These are phyloP conservation scores for Microtus montanus DNA, from an alignment of 2,113 vertebrate species.

Conservation along the genomic window DNA sequence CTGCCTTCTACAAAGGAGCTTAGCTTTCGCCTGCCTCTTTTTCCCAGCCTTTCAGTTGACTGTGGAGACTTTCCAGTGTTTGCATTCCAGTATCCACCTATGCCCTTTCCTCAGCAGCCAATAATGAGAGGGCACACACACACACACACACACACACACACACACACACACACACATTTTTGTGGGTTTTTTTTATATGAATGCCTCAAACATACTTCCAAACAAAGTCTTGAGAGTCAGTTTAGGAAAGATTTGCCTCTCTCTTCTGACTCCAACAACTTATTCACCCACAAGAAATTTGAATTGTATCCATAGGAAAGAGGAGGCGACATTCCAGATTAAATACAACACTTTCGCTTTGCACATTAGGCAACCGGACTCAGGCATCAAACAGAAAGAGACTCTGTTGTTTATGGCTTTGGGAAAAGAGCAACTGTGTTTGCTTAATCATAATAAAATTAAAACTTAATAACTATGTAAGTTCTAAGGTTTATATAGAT, in stretches of 20 bases:
- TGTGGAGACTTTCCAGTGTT: slow-evolving; percentile 40
- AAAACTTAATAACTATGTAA: background rate
- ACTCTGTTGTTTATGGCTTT: background rate
- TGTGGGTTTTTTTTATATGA: background rate
- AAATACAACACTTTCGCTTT: slow-evolving; percentile 52
- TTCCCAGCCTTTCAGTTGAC: background rate
- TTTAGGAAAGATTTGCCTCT: slow-evolving; percentile 56
- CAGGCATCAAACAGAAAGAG: slow-evolving; percentile 33
- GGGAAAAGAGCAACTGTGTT: slow-evolving; percentile 1
- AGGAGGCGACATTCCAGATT: background rate
- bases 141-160: background rate
- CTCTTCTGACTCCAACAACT: slow-evolving; percentile 16
- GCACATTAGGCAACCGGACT: background rate
- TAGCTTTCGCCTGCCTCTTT: background rate
- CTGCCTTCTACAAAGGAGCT: slow-evolving; percentile 3
- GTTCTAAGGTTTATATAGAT: background rate
- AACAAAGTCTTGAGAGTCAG: slow-evolving; percentile 11
- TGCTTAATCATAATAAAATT: background rate
- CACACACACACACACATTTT: background rate
- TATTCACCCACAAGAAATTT: slow-evolving; percentile 43
- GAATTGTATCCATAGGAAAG: slow-evolving; percentile 39
- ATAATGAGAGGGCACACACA: background rate
- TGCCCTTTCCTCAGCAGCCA: background rate
- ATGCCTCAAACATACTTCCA: slow-evolving; percentile 46
- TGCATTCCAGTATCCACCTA: background rate